Percentiles rank a stretch among this genome's conserved stretches.
Evolutionary conservation across 2,113 vertebrate species (phyloP).

Genomic region (Bagarius yarrelli): DNA sequence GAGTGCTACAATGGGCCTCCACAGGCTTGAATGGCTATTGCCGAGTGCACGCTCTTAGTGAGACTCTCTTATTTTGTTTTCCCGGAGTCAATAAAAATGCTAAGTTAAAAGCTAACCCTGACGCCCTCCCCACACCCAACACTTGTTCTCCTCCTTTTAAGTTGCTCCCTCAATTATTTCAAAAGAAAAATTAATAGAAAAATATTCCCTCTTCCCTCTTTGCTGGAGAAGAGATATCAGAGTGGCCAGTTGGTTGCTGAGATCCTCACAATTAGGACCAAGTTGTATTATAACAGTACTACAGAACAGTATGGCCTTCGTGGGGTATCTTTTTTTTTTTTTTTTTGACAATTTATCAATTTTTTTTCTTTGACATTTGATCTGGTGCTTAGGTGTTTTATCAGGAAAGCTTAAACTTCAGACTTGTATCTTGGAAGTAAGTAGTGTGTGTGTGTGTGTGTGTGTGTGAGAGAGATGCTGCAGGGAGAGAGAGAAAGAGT

Average conservation of each 20-base stretch:
- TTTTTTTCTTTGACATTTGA: slow-evolving; percentile 45
- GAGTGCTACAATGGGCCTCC: slow-evolving; percentile 90
- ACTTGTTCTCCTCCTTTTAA: slow-evolving; percentile 68
- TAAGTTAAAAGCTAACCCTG: slow-evolving; percentile 82
- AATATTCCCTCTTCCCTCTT: slow-evolving; percentile 59
- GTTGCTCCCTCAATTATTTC: slow-evolving; percentile 69
- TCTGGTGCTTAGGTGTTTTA: slow-evolving; percentile 30
- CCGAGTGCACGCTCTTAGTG: slow-evolving; percentile 93
- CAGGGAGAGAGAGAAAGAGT: slow-evolving; percentile 44
- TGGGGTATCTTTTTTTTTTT: too few species aligned
- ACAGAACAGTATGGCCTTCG: too few species aligned
- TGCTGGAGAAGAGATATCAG: neutral
- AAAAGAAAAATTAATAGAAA: slow-evolving; percentile 62
- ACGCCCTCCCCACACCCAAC: slow-evolving; percentile 63
- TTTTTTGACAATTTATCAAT: too few species aligned
- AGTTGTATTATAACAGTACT: neutral
- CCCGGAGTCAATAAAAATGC: slow-evolving; percentile 99
- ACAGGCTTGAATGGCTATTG: slow-evolving; percentile 93
- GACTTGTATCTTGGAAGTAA: slow-evolving; percentile 48
- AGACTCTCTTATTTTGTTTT: slow-evolving; percentile 97
- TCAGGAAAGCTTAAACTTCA: slow-evolving; percentile 33
- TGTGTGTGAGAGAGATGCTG: too few species aligned
- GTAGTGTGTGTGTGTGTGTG: slow-evolving; percentile 63
- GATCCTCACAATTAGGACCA: neutral
- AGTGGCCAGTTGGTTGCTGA: neutral